These are phyloP conservation scores for Gnathochromis pfefferi DNA, from an alignment of 2,113 vertebrate genomes.

Conservation along the genomic window DNA sequence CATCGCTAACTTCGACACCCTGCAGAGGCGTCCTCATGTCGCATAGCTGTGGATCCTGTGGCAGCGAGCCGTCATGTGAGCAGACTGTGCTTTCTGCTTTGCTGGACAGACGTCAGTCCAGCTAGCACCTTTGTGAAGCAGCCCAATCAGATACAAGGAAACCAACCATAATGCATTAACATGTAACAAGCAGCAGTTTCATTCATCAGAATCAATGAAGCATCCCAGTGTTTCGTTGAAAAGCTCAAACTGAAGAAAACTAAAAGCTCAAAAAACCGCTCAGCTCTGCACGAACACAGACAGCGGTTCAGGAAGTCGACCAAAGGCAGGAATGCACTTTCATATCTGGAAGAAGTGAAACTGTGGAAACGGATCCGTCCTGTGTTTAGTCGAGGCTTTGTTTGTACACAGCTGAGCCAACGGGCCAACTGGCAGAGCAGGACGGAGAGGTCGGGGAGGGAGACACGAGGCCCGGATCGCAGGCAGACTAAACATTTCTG, in stretches of 20 bases:
- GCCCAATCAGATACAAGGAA: not conserved
- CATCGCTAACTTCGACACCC: not conserved
- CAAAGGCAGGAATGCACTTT: not conserved
- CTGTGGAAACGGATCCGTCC: not conserved
- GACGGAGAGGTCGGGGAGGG: not conserved
- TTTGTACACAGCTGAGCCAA: conserved; percentile 43
- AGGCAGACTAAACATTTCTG: conserved; percentile 47
- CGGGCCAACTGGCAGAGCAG: conserved; percentile 31
- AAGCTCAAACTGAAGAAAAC: not conserved
- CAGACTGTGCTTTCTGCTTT: not conserved
- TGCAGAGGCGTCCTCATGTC: not conserved
- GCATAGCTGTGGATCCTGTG: not conserved
- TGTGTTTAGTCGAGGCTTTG: conserved; percentile 29
- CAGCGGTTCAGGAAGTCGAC: not conserved
- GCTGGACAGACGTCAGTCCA: not conserved
- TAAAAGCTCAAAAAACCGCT: not conserved
- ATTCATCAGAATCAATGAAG: not conserved
- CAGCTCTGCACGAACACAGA: not conserved
- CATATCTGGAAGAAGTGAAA: not conserved
- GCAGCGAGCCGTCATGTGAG: not conserved
- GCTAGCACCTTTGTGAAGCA: not conserved
- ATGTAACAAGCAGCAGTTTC: not conserved
- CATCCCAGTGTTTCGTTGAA: not conserved
- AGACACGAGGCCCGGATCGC: conserved; percentile 33
- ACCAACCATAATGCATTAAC: not conserved